phyloP scores from a whole-genome alignment of 2,797 vertebrate genomes.

The Pangasius krempfi region DNA sequence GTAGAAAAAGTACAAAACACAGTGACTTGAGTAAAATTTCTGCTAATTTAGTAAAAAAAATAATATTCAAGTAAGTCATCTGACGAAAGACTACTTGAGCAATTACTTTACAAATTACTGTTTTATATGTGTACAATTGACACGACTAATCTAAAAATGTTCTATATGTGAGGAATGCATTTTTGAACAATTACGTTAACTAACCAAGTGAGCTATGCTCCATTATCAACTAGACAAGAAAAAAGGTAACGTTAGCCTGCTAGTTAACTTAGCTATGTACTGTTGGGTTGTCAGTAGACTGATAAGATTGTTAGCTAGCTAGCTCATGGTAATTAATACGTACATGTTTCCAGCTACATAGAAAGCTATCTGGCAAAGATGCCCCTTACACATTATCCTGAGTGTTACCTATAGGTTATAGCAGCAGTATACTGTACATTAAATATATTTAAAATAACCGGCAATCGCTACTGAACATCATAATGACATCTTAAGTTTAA shows the following conservation, averaged over 20 bases:
- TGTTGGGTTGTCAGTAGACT: not conserved
- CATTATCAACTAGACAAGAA: not conserved
- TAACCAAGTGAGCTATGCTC: not conserved
- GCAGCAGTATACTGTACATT: not conserved
- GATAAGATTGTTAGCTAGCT: not conserved
- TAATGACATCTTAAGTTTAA: not conserved
- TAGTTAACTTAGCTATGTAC: not conserved
- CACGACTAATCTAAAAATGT: not conserved
- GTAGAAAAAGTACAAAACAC: not conserved
- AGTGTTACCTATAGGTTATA: not conserved
- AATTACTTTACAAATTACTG: not conserved
- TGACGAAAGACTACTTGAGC: not conserved
- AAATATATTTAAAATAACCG: not conserved
- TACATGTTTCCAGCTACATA: not conserved
- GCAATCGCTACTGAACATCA: not conserved
- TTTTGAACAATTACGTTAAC: not conserved
- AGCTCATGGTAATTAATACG: not conserved
- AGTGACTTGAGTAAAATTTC: not conserved
- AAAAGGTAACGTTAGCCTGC: not conserved
- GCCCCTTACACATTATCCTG: not conserved
- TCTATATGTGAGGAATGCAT: not conserved
- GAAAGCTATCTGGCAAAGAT: not conserved
- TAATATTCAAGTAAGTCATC: not conserved
- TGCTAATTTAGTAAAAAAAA: not conserved
- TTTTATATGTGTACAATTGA: not conserved